A percentile compares a stretch with the other conserved stretches of the same genome.
Conservation (phyloP, 2,797 vertebrate genomes). For the Corythornis leucogaster region DNA sequence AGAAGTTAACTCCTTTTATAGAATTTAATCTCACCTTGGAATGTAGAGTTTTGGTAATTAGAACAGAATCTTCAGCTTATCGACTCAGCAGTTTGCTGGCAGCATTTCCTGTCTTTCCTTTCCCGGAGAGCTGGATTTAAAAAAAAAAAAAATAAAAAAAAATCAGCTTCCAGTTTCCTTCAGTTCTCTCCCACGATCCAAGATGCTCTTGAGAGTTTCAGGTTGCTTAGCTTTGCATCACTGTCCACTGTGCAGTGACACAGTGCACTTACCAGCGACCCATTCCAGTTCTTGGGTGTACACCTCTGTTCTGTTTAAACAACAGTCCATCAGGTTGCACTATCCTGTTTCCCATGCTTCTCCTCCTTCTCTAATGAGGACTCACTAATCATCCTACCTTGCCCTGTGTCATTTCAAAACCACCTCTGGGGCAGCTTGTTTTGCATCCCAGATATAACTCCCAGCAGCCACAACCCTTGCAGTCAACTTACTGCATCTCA, state of each 20-base stretch:
- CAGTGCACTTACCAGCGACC: not conserved
- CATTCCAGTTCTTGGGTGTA: not conserved
- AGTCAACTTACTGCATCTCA: not conserved
- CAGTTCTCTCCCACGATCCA: not conserved
- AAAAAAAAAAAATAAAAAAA: not conserved
- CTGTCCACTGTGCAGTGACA: not conserved
- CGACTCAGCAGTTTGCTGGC: not conserved
- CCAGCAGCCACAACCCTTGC: not conserved
- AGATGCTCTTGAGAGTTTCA: not conserved
- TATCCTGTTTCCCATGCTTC: not conserved
- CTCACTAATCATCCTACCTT: not conserved
- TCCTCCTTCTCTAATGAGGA: not conserved
- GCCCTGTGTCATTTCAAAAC: not conserved
- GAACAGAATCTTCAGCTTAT: not conserved
- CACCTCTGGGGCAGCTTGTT: not conserved
- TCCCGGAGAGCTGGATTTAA: not conserved
- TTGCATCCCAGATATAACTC: not conserved
- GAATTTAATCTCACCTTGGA: not conserved
- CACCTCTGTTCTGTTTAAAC: not conserved
- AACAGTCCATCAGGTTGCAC: not conserved
- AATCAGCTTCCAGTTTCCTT: not conserved
- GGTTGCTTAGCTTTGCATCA: not conserved
- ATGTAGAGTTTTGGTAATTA: not conserved
- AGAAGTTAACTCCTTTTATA: not conserved
- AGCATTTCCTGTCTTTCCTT: not conserved